phyloP scores from a whole-genome alignment of 2,888 invertebrate genomes.

The Onchidella celtica region DNA sequence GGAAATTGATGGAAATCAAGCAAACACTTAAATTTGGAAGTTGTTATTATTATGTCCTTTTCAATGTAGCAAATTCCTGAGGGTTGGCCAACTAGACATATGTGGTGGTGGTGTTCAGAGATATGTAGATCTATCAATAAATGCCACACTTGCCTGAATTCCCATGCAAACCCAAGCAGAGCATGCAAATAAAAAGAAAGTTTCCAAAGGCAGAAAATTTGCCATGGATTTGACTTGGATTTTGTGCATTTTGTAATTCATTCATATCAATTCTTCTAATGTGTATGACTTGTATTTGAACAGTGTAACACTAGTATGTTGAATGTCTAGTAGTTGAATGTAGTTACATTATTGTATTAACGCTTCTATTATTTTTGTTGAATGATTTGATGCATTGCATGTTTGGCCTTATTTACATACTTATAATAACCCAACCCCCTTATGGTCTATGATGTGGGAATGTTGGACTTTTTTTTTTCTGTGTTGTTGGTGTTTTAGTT shows the following conservation, averaged over 20 bases:
- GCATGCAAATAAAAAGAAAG: too few relatives aligned
- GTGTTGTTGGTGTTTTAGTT: neutral
- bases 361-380: neutral
- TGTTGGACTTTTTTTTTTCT: slow-evolving; percentile 24
- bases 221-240: neutral
- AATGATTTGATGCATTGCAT: slow-evolving; percentile 33
- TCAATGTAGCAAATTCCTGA: too few relatives aligned
- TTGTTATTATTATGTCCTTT: too few relatives aligned
- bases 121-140: neutral
- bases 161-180: neutral
- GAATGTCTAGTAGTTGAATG: neutral
- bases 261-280: neutral
- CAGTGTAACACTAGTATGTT: neutral
- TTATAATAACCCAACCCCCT: slow-evolving; percentile 13
- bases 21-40: too few relatives aligned
- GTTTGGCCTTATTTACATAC: neutral
- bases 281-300: neutral
- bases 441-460: slow-evolving; percentile 5
- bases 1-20: too few relatives aligned
- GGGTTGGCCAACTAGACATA: too few relatives aligned
- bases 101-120: neutral
- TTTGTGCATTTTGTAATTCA: neutral
- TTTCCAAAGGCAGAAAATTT: too few relatives aligned
- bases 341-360: slow-evolving; percentile 6
- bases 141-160: neutral